phyloP scores from a whole-genome alignment of 1,140 invertebrate species.

The Caenorhabditis brenneri region DNA sequence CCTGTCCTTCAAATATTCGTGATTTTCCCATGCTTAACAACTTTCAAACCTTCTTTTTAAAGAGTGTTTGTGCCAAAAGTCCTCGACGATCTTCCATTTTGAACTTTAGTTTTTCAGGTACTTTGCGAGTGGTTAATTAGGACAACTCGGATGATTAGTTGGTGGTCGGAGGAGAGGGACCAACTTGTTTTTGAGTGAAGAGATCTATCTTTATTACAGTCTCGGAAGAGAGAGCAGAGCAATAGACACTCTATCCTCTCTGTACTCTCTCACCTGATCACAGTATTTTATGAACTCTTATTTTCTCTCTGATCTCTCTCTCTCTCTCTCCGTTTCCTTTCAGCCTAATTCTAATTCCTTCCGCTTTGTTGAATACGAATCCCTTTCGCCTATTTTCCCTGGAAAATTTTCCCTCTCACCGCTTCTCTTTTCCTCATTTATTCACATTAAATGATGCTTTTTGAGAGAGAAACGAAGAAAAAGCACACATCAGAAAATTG shows the following conservation, averaged over 20 bases:
- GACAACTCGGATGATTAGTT: too few relatives aligned
- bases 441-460: conserved; percentile 1
- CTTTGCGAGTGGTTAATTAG: too few relatives aligned
- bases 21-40: too few relatives aligned
- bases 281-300: too few relatives aligned
- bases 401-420: background rate
- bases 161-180: too few relatives aligned
- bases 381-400: background rate
- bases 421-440: background rate
- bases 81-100: too few relatives aligned
- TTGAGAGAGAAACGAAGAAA: background rate
- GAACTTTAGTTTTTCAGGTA: too few relatives aligned
- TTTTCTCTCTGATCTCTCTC: background rate
- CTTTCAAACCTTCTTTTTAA: too few relatives aligned
- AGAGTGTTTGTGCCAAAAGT: too few relatives aligned
- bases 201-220: background rate
- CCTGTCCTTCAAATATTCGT: too few relatives aligned
- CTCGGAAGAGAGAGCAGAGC: background rate
- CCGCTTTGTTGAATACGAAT: background rate
- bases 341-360: conserved; percentile 10
- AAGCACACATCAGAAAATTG: background rate
- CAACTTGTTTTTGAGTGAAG: too few relatives aligned
- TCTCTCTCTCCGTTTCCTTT: background rate
- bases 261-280: background rate
- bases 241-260: background rate